These are phyloP conservation scores for Nicator chloris DNA, from an alignment of 2,113 vertebrate genomes.

Conservation along the genomic window DNA sequence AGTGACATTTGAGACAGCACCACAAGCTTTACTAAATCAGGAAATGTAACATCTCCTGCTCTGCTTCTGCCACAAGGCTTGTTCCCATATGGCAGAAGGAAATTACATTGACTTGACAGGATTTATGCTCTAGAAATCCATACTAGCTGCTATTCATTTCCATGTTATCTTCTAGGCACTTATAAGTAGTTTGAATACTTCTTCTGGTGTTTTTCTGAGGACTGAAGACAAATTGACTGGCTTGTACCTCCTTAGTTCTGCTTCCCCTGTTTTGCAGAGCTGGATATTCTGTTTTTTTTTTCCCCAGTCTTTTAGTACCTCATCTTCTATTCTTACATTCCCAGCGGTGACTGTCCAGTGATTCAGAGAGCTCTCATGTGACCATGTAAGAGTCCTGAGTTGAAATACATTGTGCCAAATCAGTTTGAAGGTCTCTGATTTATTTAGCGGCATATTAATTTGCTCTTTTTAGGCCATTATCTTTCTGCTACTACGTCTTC, in stretches of 20 bases:
- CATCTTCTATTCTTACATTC: not conserved
- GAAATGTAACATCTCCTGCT: not conserved
- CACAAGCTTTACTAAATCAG: not conserved
- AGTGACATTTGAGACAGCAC: not conserved
- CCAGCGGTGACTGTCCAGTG: not conserved
- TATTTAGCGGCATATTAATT: not conserved
- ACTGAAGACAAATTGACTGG: not conserved
- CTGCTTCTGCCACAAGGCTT: not conserved
- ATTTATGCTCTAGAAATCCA: constrained; percentile 28
- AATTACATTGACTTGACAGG: constrained; percentile 22
- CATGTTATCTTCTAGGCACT: not conserved
- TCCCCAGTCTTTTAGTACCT: not conserved
- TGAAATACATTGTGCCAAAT: not conserved
- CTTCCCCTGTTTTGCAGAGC: not conserved
- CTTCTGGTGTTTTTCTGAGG: not conserved
- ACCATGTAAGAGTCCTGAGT: not conserved
- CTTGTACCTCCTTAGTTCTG: not conserved
- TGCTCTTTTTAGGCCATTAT: not conserved
- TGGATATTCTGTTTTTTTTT: not conserved
- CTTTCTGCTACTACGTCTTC: not conserved
- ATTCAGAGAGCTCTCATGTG: not conserved
- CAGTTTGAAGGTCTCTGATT: not conserved
- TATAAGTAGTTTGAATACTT: constrained; percentile 11
- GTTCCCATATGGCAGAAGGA: not conserved
- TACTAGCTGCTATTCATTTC: constrained; percentile 1